Evolutionary conservation across 1,140 invertebrate genomes (phyloP).

Genomic region (Grapholita molesta): DNA sequence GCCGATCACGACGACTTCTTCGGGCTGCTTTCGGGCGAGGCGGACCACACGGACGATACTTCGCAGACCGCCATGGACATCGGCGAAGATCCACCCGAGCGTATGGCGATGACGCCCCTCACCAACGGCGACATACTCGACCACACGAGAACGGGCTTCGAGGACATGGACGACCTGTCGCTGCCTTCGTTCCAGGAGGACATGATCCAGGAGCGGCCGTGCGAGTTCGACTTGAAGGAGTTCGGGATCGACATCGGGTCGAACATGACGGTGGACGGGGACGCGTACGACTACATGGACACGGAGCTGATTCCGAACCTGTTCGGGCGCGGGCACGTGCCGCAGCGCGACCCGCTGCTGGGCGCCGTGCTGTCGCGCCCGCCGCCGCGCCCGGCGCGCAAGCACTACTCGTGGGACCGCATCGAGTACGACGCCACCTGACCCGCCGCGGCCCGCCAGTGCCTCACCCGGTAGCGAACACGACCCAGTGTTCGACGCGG

Average conservation of each 20-base stretch:
- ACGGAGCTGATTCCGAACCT: conserved; percentile 65
- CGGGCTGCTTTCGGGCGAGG: conserved; percentile 50
- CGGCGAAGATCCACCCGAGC: conserved; percentile 52
- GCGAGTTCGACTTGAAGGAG: conserved; percentile 69
- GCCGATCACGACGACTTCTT: conserved; percentile 61
- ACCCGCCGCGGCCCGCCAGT: conserved; percentile 38
- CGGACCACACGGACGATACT: conserved; percentile 39
- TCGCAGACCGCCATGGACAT: conserved; percentile 58
- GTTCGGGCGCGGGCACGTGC: conserved; percentile 62
- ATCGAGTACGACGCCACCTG: conserved; percentile 74
- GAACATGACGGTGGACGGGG: conserved; percentile 55
- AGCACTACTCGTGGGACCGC: conserved; percentile 73
- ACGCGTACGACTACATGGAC: conserved; percentile 62
- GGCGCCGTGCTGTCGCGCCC: conserved; percentile 61
- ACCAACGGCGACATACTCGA: conserved; percentile 67
- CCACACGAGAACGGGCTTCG: conserved; percentile 56
- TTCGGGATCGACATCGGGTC: conserved; percentile 57
- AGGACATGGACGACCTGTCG: conserved; percentile 65
- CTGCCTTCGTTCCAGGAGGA: conserved; percentile 64
- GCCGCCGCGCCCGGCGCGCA: conserved; percentile 55
- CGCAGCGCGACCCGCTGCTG: conserved; percentile 71
- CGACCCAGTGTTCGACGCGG: too few relatives aligned
- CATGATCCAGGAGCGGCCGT: conserved; percentile 46
- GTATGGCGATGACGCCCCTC: conserved; percentile 65
- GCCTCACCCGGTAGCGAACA: too few relatives aligned